A percentile compares a stretch with the other conserved stretches of the same genome.
These are phyloP conservation scores for Limnephilus marmoratus DNA, from an alignment of 2,888 invertebrate genomes.

Conservation along the genomic window DNA sequence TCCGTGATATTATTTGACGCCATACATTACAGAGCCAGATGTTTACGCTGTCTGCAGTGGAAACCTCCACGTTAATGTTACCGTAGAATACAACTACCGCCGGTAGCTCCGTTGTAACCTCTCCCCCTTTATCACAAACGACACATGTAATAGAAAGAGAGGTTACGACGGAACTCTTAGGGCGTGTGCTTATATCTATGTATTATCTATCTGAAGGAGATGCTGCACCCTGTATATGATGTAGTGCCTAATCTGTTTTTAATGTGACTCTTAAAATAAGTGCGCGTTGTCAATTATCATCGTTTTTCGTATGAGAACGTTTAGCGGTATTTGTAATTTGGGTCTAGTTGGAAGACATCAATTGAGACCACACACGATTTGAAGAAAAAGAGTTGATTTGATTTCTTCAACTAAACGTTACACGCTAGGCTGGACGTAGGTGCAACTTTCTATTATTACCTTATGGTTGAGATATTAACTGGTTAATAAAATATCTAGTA, in stretches of 20 bases:
- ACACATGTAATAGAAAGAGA: background rate
- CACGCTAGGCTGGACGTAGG: background rate
- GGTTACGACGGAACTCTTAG: background rate
- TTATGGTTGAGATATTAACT: no score
- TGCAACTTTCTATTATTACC: no score
- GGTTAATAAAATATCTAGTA: no score
- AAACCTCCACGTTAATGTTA: background rate
- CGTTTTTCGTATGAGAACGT: background rate
- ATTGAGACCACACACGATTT: background rate
- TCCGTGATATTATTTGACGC: background rate
- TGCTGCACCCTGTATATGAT: background rate
- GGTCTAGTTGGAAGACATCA: background rate
- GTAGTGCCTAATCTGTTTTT: background rate
- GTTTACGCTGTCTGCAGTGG: background rate
- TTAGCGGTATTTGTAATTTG: background rate
- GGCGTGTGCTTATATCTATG: background rate
- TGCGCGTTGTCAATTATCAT: background rate
- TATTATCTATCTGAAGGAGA: background rate
- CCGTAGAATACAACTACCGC: background rate
- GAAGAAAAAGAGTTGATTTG: background rate
- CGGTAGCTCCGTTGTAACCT: background rate
- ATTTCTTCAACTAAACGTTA: background rate
- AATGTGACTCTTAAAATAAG: background rate
- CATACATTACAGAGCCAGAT: background rate
- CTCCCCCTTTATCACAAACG: background rate